Evolutionary conservation across 2,797 vertebrate species (phyloP).

Genomic region (Poecilia gillii): DNA sequence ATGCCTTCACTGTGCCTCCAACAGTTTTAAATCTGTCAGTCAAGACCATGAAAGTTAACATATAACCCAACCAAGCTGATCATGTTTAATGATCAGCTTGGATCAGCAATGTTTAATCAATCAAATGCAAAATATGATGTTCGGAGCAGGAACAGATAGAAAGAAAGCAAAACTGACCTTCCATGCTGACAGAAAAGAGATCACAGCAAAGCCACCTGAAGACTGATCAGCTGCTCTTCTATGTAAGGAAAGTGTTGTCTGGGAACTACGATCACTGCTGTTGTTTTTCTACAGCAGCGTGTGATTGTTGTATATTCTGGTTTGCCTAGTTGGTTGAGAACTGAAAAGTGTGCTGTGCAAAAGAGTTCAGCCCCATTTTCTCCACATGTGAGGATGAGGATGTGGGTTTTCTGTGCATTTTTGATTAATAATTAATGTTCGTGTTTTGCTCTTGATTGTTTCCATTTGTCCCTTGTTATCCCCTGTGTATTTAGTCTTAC

Average conservation of each 20-base stretch:
- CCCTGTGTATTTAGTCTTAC: too few species aligned
- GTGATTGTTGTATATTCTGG: neutral
- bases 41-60: neutral
- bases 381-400: too few species aligned
- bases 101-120: neutral
- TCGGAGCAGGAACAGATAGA: neutral
- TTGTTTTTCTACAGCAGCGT: neutral
- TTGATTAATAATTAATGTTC: too few species aligned
- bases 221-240: neutral
- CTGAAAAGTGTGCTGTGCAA: too few species aligned
- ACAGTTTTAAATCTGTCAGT: neutral
- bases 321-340: neutral
- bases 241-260: neutral
- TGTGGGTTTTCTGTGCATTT: too few species aligned
- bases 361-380: too few species aligned
- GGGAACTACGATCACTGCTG: neutral
- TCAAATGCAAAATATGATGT: neutral
- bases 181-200: neutral
- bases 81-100: too few species aligned
- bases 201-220: neutral
- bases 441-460: too few species aligned
- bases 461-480: too few species aligned
- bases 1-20: neutral
- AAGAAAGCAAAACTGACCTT: constrained; percentile 17
- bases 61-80: neutral